Percentiles rank a stretch among this genome's conserved stretches.
Conservation (phyloP, 2,888 invertebrate genomes). For the Eupithecia inturbata region DNA sequence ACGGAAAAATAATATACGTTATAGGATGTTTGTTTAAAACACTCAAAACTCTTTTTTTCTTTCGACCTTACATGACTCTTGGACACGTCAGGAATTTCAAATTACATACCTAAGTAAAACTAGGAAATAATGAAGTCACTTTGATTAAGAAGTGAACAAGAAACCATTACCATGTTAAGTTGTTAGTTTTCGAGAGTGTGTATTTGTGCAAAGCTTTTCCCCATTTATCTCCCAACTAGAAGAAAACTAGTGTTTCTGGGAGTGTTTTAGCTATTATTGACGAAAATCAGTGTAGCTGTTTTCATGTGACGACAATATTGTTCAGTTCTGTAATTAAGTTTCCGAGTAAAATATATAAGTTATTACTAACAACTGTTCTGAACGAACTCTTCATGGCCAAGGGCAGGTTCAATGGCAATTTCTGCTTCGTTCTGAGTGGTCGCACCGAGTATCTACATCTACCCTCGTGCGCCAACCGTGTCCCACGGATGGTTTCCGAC, state of each 20-base stretch:
- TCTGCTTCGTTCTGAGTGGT: not conserved
- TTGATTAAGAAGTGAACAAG: not conserved
- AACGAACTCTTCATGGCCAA: constrained; percentile 5
- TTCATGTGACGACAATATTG: not conserved
- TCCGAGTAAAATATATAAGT: no score
- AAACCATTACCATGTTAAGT: not conserved
- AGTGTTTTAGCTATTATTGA: not conserved
- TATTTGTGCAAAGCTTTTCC: not conserved
- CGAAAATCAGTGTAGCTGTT: not conserved
- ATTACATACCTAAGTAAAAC: no score
- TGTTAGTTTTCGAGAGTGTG: not conserved
- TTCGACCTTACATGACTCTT: not conserved
- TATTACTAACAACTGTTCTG: no score
- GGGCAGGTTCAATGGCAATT: constrained; percentile 7
- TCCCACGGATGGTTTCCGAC: constrained; percentile 6
- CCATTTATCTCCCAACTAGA: not conserved
- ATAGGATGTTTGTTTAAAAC: no score
- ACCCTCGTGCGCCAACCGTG: constrained; percentile 34
- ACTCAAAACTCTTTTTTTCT: not conserved
- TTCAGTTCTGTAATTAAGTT: not conserved
- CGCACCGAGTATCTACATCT: constrained; percentile 28
- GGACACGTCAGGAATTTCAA: no score
- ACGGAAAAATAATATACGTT: no score
- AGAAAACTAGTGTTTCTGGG: not conserved
- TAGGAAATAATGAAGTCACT: not conserved